phyloP scores from a whole-genome alignment of 2,797 vertebrate species.

The Diplodus sargus region DNA sequence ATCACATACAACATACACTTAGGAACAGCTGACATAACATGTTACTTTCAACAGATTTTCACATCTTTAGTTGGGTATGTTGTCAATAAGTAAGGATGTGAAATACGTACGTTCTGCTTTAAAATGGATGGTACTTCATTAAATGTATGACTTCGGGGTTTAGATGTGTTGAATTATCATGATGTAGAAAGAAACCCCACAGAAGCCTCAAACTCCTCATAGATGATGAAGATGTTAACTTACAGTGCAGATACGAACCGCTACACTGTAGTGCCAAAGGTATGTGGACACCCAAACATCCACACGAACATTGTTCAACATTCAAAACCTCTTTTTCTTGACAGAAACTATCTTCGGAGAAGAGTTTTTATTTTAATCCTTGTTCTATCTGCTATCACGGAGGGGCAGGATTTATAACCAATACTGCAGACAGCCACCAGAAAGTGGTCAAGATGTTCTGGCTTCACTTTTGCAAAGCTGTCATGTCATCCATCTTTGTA shows the following conservation, averaged over 20 bases:
- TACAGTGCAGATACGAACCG: neutral
- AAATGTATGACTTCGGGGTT: conserved; percentile 39
- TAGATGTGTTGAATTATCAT: conserved; percentile 12
- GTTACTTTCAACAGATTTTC: neutral
- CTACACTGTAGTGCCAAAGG: conserved; percentile 16
- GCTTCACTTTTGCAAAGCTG: too few species aligned
- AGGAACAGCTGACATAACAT: neutral
- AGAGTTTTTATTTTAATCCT: too few species aligned
- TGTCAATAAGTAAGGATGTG: neutral
- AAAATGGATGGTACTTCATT: conserved; percentile 18
- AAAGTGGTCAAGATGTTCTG: too few species aligned
- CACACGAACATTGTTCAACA: neutral
- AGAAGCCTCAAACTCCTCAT: neutral
- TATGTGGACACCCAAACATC: conserved; percentile 1
- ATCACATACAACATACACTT: conserved; percentile 11
- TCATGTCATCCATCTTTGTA: too few species aligned
- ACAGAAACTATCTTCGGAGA: too few species aligned
- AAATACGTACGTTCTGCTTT: neutral
- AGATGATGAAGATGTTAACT: conserved; percentile 7
- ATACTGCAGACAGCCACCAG: too few species aligned
- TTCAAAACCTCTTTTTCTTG: neutral
- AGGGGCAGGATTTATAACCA: too few species aligned
- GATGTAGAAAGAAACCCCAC: neutral
- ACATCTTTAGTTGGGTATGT: neutral
- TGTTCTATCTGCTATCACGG: too few species aligned